Conservation (phyloP, 1,140 invertebrate species). For the Zaprionus nigranus region DNA sequence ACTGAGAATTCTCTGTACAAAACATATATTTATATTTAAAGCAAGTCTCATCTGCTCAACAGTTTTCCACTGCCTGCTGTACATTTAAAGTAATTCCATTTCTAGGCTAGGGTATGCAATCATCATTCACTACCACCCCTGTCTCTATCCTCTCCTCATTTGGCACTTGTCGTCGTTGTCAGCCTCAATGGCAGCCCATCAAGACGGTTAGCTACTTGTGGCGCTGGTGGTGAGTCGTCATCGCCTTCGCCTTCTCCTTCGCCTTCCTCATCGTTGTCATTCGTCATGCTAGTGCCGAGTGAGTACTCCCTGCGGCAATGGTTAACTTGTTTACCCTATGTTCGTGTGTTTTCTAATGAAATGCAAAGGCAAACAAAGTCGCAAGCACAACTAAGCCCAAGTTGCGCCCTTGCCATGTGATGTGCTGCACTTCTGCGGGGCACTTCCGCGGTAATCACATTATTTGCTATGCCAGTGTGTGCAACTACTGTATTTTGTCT, state of each 20-base stretch:
- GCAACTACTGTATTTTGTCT: slow-evolving; percentile 10
- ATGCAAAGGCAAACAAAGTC: slow-evolving; percentile 74
- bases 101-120: slow-evolving; percentile 15
- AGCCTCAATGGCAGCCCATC: slow-evolving; percentile 56
- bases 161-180: slow-evolving; percentile 38
- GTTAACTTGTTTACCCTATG: slow-evolving; percentile 27
- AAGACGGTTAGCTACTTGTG: slow-evolving; percentile 38
- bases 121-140: slow-evolving; percentile 5
- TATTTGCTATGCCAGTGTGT: slow-evolving; percentile 9
- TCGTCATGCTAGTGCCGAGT: slow-evolving; percentile 32
- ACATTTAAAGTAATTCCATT: neutral
- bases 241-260: slow-evolving; percentile 13
- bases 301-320: slow-evolving; percentile 24
- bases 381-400: neutral
- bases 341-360: slow-evolving; percentile 74
- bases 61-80: neutral
- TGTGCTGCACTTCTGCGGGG: slow-evolving; percentile 24
- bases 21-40: neutral
- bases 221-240: slow-evolving; percentile 12
- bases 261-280: slow-evolving; percentile 1
- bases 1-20: no score
- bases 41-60: neutral
- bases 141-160: slow-evolving; percentile 36
- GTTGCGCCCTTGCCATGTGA: slow-evolving; percentile 16
- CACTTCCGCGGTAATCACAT: slow-evolving; percentile 67